Conservation (phyloP, 2,113 vertebrate genomes). For the Hyla sarda region DNA sequence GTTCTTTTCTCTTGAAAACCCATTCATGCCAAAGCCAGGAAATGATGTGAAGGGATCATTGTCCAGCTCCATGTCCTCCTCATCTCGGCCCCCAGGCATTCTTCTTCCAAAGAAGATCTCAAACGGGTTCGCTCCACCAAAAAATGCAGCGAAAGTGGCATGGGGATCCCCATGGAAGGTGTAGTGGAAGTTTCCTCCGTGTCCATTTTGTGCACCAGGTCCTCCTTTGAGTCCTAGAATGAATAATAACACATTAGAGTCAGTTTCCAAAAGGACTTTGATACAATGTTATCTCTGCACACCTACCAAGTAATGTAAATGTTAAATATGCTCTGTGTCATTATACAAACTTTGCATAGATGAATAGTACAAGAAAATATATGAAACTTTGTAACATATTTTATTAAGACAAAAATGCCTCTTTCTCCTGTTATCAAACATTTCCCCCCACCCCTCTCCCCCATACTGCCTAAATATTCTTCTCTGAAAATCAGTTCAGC, state of each 20-base stretch:
- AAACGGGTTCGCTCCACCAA: conserved; percentile 94
- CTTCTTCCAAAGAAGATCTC: conserved; percentile 97
- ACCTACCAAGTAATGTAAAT: neutral
- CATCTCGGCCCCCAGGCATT: conserved; percentile 84
- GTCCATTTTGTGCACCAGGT: conserved; percentile 86
- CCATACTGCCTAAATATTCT: too few relatives aligned
- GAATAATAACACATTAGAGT: conserved; percentile 32
- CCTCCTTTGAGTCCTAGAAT: conserved; percentile 91
- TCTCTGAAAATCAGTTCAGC: too few relatives aligned
- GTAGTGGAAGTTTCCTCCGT: conserved; percentile 91
- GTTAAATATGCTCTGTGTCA: neutral
- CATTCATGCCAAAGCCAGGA: conserved; percentile 90
- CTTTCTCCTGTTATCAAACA: too few relatives aligned
- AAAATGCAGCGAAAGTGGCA: conserved; percentile 97
- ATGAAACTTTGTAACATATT: too few relatives aligned
- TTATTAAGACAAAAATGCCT: too few relatives aligned
- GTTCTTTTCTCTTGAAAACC: conserved; percentile 92
- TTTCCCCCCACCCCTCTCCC: too few relatives aligned
- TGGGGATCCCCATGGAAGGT: conserved; percentile 97
- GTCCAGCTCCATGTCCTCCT: conserved; percentile 97
- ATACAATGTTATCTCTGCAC: neutral
- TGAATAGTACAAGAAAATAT: too few relatives aligned
- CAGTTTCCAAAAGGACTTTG: neutral
- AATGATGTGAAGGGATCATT: conserved; percentile 92
- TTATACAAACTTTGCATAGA: too few relatives aligned